Evolutionary conservation across 2,797 vertebrate species (phyloP), one percentile per base, ranked within the genome.

Genomic region (Myripristis murdjan): DNA sequence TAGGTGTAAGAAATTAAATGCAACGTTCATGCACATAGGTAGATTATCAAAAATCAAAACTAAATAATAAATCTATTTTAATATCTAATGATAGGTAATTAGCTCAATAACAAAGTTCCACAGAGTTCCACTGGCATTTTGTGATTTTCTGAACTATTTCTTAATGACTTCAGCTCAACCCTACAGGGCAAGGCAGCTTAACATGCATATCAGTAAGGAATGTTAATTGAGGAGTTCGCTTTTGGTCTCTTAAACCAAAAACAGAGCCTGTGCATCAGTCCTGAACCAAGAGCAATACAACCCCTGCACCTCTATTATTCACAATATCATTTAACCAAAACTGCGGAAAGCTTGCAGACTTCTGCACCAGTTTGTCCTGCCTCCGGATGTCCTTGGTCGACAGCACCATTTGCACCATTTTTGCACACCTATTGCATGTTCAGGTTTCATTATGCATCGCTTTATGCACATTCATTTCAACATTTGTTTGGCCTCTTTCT

Each of bases 151-250:
- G 3, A 31, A 31, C 28, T 31, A 39, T 48, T 31, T 58, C 6
- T n/a, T 31, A 1, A 24, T 35, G 9, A 41, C 18, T 72, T 56
- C 31, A 22, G 18, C 22, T 16, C 5, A 35, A 8, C 61, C 33
- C n/a, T n/a, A 31, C 7, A 33, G 28, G 11, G 11, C 3, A 59
- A 31, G 18, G 39, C 41, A 70, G 43, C 11, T 70, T 68, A 37
- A 37, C 51, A 82, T 60, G 62, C 33, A 82, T 77, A 81, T 85
- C 54, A 67, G 15, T 10, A 2, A 47, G 61, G 66, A 76, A n/a
- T 54, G 39, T 65, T 61, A 52, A 54, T 70, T 83, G 44, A 70
- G 22, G 65, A 75, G 26, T 84, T 62, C 14, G 56, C 68, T 80
- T 79, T 72, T 51, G 58, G 12, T 46, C 46, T 59, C 69, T 63